Evolutionary conservation across 2,113 vertebrate species (phyloP).

Genomic region (Zosterops hypoxanthus): DNA sequence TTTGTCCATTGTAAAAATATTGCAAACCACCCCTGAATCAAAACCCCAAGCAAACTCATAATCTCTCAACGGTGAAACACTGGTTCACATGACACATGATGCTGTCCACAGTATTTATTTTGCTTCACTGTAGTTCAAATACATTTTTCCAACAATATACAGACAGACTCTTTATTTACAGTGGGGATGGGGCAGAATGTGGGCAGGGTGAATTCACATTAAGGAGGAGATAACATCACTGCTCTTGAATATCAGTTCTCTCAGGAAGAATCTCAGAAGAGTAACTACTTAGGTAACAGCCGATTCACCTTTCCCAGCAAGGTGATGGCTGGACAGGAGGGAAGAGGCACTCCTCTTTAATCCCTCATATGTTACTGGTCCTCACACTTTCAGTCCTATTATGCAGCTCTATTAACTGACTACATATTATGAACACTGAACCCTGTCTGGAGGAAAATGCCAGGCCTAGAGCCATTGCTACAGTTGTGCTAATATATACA

Average conservation of each 20-base stretch:
- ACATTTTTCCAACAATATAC: conserved; percentile 62
- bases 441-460: neutral
- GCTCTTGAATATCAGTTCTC: neutral
- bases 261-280: neutral
- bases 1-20: neutral
- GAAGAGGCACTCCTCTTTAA: neutral
- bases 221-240: conserved; percentile 7
- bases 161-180: conserved; percentile 61
- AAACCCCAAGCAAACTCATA: neutral
- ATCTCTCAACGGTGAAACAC: neutral
- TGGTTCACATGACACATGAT: neutral
- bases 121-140: conserved; percentile 64
- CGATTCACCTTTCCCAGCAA: neutral
- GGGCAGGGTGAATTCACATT: conserved; percentile 64
- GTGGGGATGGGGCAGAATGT: neutral
- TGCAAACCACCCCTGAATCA: neutral
- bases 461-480: conserved; percentile 37
- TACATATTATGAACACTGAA: conserved; percentile 9
- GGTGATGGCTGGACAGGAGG: neutral
- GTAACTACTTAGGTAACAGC: neutral
- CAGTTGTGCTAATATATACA: conserved; percentile 65
- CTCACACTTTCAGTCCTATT: neutral
- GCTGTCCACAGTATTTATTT: conserved; percentile 73
- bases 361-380: neutral
- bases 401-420: conserved; percentile 3